phyloP scores from a whole-genome alignment of 1,140 invertebrate species.

The Ips typographus region DNA sequence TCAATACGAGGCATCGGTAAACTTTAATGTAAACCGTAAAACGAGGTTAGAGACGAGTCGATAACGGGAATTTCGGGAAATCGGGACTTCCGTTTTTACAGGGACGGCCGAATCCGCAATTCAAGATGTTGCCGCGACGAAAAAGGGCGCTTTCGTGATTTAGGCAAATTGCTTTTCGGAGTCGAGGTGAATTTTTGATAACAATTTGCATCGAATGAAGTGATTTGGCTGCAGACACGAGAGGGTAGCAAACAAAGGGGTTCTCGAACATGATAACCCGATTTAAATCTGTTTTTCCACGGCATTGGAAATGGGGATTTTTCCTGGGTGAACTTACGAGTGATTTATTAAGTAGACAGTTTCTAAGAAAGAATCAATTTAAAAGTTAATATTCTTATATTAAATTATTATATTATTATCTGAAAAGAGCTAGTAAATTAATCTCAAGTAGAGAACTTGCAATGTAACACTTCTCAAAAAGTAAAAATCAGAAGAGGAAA shows the following conservation, averaged over 20 bases:
- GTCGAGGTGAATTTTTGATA: conserved; percentile 26
- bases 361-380: no score
- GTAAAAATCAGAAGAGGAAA: no score
- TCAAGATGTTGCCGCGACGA: conserved; percentile 13
- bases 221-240: conserved; percentile 14
- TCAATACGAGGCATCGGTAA: background rate
- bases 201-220: conserved; percentile 27
- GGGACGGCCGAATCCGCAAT: conserved; percentile 9
- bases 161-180: conserved; percentile 24
- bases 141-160: conserved; percentile 21
- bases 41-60: background rate
- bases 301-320: no score
- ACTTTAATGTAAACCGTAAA: conserved; percentile 1
- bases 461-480: no score
- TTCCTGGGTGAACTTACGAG: no score
- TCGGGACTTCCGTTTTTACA: conserved; percentile 10
- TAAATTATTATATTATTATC: no score
- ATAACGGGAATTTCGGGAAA: conserved; percentile 5
- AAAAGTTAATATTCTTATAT: no score
- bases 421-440: no score
- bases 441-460: no score
- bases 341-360: no score
- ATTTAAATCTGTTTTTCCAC: background rate
- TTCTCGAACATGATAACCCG: conserved; percentile 8
- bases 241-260: conserved; percentile 18